Evolutionary conservation across 2,888 invertebrate genomes (phyloP), one percentile per base, ranked within the genome.

Genomic region (Bombylius discolor): DNA sequence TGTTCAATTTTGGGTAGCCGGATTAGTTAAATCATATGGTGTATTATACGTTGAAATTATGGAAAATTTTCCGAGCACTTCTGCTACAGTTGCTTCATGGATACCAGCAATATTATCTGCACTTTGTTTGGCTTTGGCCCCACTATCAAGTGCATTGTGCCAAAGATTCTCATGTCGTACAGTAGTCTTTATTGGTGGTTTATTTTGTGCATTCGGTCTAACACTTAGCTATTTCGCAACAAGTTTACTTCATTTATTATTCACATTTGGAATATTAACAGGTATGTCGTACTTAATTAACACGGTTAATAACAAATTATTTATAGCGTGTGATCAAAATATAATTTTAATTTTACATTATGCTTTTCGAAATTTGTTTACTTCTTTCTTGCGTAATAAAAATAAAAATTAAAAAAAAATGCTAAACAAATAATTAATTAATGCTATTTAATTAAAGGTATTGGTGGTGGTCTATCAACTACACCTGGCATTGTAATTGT

Each of bases 401-500:
- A 52, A 42, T 34, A 23, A 23, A 44, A 33, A 42, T 44, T 46
- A n/a, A 45, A 7, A 33, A 5, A 55, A 45, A 47, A n/a, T 33
- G 23, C 31, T 36, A 6, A 33, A 23, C 23, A 23, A 23, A 23
- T 23, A 47, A 47, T 47, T 47, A 11, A 34, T 36, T 52, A 11
- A 36, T 53, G 44, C 47, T 47, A 57, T 57, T 64, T 34, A 12
- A 34, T 14, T 55, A 31, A 0, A 81, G 87, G 88, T 45, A 84
- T 87, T 56, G 88, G 88, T 0, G 87, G 87, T 1, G 87, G 87
- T 0, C 76, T 88, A 0, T 87, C 87, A 0, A 88, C 87, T 2
- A 87, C 88, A 0, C 87, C 88, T 0, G 88, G 88, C 0, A 86
- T 88, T 53, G 85, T 88, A 8, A 85, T 88, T 58, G 87, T 88